Conservation (phyloP, 2,888 invertebrate genomes). For the Polia nebulosa region DNA sequence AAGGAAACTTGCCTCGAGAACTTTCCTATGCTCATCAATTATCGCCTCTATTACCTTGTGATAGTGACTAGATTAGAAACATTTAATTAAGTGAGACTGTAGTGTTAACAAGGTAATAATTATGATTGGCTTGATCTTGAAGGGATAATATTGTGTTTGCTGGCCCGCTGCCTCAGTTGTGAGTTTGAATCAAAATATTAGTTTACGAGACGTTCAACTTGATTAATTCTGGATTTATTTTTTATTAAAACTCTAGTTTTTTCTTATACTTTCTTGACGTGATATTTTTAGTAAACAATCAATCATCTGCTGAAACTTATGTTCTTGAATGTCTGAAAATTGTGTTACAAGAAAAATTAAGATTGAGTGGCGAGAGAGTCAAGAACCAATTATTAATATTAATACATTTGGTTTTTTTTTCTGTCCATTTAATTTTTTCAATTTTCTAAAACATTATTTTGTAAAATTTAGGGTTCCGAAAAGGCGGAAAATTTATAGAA, state of each 20-base stretch:
- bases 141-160: conserved; percentile 41
- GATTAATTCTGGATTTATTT: conserved; percentile 11
- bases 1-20: conserved; percentile 44
- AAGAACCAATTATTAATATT: too few species aligned
- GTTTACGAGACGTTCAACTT: conserved; percentile 3
- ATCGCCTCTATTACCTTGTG: conserved; percentile 38
- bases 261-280: neutral
- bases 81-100: conserved; percentile 34
- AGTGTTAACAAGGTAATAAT: conserved; percentile 47
- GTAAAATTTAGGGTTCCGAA: too few species aligned
- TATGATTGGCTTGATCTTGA: conserved; percentile 37
- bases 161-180: conserved; percentile 24
- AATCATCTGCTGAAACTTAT: conserved; percentile 29
- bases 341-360: conserved; percentile 40
- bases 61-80: conserved; percentile 49
- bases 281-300: conserved; percentile 28
- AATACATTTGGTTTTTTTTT: too few species aligned
- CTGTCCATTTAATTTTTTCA: neutral
- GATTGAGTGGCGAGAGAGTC: conserved; percentile 25
- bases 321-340: conserved; percentile 26
- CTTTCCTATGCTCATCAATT: conserved; percentile 50
- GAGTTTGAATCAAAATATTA: conserved; percentile 34
- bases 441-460: neutral
- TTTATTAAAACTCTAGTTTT: conserved; percentile 3
- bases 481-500: too few species aligned